These are phyloP conservation scores for Eumerus sabulonum DNA, from an alignment of 2,888 invertebrate genomes.

Conservation along the genomic window DNA sequence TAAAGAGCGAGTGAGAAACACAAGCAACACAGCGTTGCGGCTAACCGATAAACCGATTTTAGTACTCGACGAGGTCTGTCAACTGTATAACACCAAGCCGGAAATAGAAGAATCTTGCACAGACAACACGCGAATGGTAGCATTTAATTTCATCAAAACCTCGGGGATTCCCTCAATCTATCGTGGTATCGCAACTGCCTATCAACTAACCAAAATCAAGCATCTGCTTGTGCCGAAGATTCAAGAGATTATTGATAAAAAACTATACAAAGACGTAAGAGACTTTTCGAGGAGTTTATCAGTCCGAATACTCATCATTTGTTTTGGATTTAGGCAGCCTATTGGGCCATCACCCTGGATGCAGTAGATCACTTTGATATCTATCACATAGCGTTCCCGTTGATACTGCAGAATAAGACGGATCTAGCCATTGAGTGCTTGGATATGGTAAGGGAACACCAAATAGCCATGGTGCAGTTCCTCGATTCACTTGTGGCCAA, in stretches of 20 bases:
- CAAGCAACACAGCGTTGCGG: no score
- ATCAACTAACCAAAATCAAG: conserved; percentile 82
- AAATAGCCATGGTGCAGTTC: conserved; percentile 83
- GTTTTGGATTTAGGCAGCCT: conserved; percentile 81
- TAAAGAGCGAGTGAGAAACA: no score
- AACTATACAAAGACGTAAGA: conserved; percentile 84
- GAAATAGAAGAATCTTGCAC: conserved; percentile 79
- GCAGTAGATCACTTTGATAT: conserved; percentile 85
- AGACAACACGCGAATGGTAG: conserved; percentile 83
- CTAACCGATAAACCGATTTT: background rate
- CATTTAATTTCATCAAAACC: conserved; percentile 85
- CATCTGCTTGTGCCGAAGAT: conserved; percentile 83
- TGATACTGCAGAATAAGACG: conserved; percentile 90
- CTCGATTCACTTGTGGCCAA: conserved; percentile 86
- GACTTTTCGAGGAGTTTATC: no score
- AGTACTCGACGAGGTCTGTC: conserved; percentile 82
- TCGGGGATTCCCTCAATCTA: conserved; percentile 84
- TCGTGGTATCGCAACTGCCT: conserved; percentile 83
- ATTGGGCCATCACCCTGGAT: conserved; percentile 84
- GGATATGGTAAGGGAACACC: conserved; percentile 83
- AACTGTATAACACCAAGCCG: conserved; percentile 79
- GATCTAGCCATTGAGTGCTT: conserved; percentile 88
- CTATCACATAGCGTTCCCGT: conserved; percentile 86
- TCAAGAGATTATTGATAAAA: conserved; percentile 80
- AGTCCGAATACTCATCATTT: background rate